Evolutionary conservation across 2,113 vertebrate species (phyloP).

Genomic region (Oreochromis spilurus): DNA sequence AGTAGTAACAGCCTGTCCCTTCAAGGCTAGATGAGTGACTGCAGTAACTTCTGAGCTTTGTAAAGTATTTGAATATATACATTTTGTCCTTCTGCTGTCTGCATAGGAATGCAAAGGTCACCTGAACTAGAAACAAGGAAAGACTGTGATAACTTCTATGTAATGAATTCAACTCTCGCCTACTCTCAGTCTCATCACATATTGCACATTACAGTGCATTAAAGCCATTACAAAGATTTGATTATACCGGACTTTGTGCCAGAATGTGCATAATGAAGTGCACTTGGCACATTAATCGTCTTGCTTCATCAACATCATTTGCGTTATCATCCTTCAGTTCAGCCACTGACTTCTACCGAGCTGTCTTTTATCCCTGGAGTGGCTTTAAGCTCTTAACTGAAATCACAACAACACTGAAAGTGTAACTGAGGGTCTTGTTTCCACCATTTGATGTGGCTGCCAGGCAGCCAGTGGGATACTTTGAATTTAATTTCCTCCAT

Average conservation of each 20-base stretch:
- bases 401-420: constrained; percentile 36
- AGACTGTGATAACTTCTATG: background rate
- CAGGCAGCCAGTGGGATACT: constrained; percentile 69
- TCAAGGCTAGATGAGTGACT: constrained; percentile 38
- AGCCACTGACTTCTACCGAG: background rate
- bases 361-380: constrained; percentile 28
- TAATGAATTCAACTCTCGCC: background rate
- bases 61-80: constrained; percentile 39
- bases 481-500: constrained; percentile 65
- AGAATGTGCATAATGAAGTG: constrained; percentile 21
- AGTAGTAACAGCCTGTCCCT: constrained; percentile 52
- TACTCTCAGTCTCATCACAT: background rate
- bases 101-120: background rate
- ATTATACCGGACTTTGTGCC: background rate
- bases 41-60: constrained; percentile 16
- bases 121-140: background rate
- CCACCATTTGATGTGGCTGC: constrained; percentile 68
- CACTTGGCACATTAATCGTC: background rate
- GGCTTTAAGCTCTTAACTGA: constrained; percentile 28
- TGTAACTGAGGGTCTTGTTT: constrained; percentile 43
- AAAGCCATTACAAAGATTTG: background rate
- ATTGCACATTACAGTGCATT: background rate
- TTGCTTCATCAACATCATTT: constrained; percentile 4
- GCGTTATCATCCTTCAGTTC: background rate
- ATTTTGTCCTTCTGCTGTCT: constrained; percentile 15